A percentile compares a stretch with the other conserved stretches of the same genome.
Evolutionary conservation across 2,888 invertebrate species (phyloP).

Genomic region (Desoria tigrina): DNA sequence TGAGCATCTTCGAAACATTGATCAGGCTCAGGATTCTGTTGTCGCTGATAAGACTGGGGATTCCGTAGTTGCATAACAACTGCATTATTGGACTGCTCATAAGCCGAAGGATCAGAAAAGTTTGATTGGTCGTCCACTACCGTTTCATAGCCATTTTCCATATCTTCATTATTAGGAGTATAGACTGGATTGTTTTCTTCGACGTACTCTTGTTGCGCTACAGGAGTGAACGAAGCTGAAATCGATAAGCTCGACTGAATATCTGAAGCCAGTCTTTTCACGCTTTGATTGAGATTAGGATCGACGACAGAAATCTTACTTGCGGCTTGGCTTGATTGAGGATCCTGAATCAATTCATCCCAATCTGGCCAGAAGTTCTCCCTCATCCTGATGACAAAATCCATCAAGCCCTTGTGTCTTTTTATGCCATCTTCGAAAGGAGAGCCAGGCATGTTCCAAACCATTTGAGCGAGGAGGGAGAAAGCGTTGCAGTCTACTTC

Average conservation of each 20-base stretch:
- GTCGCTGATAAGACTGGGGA: conserved; percentile 16
- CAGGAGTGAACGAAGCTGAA: no score
- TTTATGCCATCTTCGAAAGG: conserved; percentile 48
- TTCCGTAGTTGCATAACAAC: conserved; percentile 8
- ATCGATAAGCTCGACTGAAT: no score
- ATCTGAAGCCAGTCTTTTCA: no score
- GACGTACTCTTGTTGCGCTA: neutral
- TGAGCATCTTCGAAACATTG: neutral
- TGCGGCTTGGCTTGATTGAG: no score
- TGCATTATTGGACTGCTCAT: neutral
- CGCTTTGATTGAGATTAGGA: no score
- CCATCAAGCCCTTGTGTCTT: conserved; percentile 43
- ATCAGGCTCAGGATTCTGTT: neutral
- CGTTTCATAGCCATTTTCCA: neutral
- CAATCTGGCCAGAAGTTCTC: conserved; percentile 50
- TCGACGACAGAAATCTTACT: no score
- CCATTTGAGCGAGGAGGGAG: conserved; percentile 57
- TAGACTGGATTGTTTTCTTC: conserved; percentile 7
- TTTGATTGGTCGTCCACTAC: neutral
- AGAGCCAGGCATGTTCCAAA: conserved; percentile 55
- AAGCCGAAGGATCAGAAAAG: conserved; percentile 7
- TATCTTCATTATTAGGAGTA: no score
- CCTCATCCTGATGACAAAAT: conserved; percentile 44
- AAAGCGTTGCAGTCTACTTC: conserved; percentile 57
- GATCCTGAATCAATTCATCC: conserved; percentile 25